phyloP scores from a whole-genome alignment of 2,113 vertebrate genomes.

The Rhabdornis inornatus region DNA sequence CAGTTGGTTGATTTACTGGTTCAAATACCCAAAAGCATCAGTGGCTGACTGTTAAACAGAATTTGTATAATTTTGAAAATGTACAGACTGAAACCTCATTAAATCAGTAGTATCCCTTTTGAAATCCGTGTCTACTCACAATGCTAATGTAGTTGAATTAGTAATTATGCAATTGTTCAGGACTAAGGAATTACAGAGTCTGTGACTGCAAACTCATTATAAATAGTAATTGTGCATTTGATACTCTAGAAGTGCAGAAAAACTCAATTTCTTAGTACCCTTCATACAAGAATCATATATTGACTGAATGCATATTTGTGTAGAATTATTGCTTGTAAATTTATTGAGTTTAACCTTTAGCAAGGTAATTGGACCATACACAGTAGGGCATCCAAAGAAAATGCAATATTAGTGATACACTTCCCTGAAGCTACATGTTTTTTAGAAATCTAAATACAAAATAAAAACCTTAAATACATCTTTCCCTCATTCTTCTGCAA shows the following conservation, averaged over 20 bases:
- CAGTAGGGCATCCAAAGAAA: not conserved
- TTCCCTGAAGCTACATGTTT: not conserved
- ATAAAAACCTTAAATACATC: not conserved
- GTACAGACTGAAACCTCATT: not conserved
- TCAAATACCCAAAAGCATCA: not conserved
- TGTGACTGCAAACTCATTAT: constrained; percentile 15
- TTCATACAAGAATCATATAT: not conserved
- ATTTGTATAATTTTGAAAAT: constrained; percentile 38
- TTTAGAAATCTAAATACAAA: not conserved
- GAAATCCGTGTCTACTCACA: constrained; percentile 17
- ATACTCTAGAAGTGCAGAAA: constrained; percentile 12
- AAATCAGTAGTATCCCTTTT: constrained; percentile 26
- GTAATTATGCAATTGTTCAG: constrained; percentile 28
- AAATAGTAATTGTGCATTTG: constrained; percentile 16
- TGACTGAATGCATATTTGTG: constrained; percentile 39
- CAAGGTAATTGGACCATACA: not conserved
- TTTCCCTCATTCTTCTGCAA: not conserved
- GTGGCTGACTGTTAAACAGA: not conserved
- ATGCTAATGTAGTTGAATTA: constrained; percentile 1
- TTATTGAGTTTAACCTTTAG: constrained; percentile 39
- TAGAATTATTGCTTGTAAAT: constrained; percentile 17
- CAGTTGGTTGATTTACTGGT: not conserved
- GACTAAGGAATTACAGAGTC: not conserved
- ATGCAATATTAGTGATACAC: not conserved
- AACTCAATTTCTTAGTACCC: not conserved